Evolutionary conservation across 2,888 invertebrate genomes (phyloP), one percentile per base, ranked within the genome.

Genomic region (Clostera curtula): DNA sequence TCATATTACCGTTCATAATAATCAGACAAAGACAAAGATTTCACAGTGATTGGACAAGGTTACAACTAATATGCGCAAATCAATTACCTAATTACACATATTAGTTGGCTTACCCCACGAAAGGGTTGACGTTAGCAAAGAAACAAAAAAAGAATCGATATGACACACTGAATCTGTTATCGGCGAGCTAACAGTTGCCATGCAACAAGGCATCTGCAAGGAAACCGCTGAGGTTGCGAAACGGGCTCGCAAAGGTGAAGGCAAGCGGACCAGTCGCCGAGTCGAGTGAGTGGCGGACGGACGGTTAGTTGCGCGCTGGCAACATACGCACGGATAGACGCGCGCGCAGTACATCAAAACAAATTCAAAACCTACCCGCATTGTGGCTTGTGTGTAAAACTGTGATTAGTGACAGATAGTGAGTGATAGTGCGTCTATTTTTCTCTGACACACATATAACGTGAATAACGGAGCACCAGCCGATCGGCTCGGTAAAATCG

Each of bases 141-240:
- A 10, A 23, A 27, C 39, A 32, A 27, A 11, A 25, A 39, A 39
- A 33, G 19, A 46, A 50, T 50, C 35, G 25, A 36, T 37, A 34
- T 36, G 26, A 20, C 30, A 26, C 25, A 28, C 19, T 39, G 36
- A 34, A 41, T 43, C 47, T 50, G 51, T 49, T 49, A 42, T 49
- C 50, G 37, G 36, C 44, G 37, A 31, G 42, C 35, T 44, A 41
- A 58, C 60, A 74, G 82, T 82, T 82, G 80, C 80, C 70, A 80
- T 75, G 82, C 82, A 77, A 82, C 82, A 64, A 69, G 69, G 67
- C 64, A 68, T 67, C 69, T 73, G 79, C 74, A 68, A 75, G 70
- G 65, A 68, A 71, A 70, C 59, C 60, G 60, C 62, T 64, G 71
- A 61, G 65, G 68, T 74, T 79, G 76, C 73, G 71, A 75, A 76